Conservation (phyloP, 2,113 vertebrate genomes). For the Otocyon megalotis region DNA sequence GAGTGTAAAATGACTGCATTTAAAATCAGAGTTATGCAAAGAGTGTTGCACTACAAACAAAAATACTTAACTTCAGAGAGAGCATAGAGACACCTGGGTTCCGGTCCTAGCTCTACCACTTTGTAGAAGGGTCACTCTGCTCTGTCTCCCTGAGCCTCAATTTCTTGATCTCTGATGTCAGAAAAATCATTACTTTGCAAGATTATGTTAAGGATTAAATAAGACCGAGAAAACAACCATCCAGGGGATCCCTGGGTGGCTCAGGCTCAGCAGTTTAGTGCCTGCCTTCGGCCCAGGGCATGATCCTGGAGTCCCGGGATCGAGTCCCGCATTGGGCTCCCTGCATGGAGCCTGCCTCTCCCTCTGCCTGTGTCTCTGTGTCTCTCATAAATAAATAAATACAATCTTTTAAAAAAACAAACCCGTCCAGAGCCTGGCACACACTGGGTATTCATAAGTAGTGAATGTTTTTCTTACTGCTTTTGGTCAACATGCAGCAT, state of each 20-base stretch:
- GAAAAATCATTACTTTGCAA: conserved; percentile 8
- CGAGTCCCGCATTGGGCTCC: no score
- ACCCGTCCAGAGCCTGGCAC: not conserved
- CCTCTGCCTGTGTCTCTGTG: no score
- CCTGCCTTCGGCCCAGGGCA: no score
- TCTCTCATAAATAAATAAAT: no score
- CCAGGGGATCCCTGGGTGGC: no score
- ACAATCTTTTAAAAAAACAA: no score
- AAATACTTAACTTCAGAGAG: not conserved
- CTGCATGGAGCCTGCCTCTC: no score
- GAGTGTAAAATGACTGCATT: not conserved
- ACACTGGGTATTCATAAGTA: not conserved
- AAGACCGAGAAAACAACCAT: conserved; percentile 16
- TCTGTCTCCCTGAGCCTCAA: not conserved
- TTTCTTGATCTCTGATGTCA: conserved; percentile 37
- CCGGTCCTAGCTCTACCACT: not conserved
- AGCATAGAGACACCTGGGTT: not conserved
- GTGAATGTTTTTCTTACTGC: not conserved
- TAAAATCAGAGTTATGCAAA: not conserved
- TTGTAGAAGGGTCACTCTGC: not conserved
- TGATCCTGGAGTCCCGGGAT: no score
- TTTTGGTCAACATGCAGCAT: not conserved
- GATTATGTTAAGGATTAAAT: conserved; percentile 19
- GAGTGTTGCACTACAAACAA: not conserved
- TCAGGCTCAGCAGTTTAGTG: no score